phyloP scores from a whole-genome alignment of 2,888 invertebrate genomes.

The Coelogynopora nodosa region DNA sequence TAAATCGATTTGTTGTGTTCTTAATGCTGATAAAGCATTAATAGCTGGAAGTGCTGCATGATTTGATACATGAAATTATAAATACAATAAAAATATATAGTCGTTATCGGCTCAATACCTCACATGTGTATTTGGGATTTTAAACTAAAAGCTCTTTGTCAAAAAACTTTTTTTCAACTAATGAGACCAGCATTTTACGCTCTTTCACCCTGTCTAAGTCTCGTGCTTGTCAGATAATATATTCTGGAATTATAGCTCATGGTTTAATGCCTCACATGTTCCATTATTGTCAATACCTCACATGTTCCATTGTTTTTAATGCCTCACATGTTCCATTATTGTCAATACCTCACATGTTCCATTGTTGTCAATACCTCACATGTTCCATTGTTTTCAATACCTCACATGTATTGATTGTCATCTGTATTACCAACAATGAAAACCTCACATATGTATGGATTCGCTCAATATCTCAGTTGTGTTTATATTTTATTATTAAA shows the following conservation, averaged over 20 bases:
- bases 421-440: background rate
- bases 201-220: background rate
- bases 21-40: no score
- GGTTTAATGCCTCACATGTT: background rate
- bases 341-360: no score
- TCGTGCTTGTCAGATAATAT: background rate
- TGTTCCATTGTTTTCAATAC: background rate
- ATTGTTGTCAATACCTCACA: no score
- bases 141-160: background rate
- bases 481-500: background rate
- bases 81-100: no score
- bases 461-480: background rate
- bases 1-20: no score
- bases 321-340: no score
- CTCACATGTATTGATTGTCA: background rate
- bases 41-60: no score
- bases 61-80: no score
- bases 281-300: no score
- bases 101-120: no score
- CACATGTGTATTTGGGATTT: background rate
- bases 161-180: background rate
- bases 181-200: background rate
- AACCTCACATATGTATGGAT: background rate
- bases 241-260: background rate
- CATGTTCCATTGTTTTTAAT: background rate